These are phyloP conservation scores for Rostratula benghalensis DNA, from an alignment of 2,113 vertebrate genomes.

Conservation along the genomic window DNA sequence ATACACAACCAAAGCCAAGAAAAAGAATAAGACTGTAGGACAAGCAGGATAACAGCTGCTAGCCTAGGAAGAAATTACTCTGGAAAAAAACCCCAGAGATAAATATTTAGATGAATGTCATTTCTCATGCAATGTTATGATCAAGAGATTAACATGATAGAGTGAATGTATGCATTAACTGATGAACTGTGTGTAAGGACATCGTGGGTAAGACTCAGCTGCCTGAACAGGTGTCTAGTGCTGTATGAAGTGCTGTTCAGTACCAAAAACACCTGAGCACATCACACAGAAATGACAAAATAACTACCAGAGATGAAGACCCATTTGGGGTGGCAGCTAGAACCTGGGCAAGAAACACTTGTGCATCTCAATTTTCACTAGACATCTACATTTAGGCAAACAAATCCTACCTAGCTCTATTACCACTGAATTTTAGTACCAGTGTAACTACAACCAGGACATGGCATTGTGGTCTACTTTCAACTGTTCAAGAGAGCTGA, in stretches of 20 bases:
- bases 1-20: not conserved
- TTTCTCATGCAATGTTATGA: not conserved
- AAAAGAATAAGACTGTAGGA: not conserved
- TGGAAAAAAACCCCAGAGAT: not conserved
- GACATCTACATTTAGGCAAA: not conserved
- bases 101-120: not conserved
- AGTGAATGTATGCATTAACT: not conserved
- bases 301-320: not conserved
- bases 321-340: not conserved
- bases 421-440: not conserved
- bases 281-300: not conserved
- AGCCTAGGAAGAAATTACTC: not conserved
- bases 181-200: not conserved
- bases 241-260: not conserved
- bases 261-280: not conserved
- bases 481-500: not conserved
- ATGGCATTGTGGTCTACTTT: not conserved
- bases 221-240: not conserved
- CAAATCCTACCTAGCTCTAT: not conserved
- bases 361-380: not conserved
- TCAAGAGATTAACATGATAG: not conserved
- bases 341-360: not conserved
- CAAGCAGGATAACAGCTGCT: not conserved
- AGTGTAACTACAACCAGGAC: not conserved
- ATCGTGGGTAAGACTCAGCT: not conserved